A percentile compares a stretch with the other conserved stretches of the same genome.
phyloP scores from a whole-genome alignment of 1,140 invertebrate genomes.

The Rhizoglyphus robini region DNA sequence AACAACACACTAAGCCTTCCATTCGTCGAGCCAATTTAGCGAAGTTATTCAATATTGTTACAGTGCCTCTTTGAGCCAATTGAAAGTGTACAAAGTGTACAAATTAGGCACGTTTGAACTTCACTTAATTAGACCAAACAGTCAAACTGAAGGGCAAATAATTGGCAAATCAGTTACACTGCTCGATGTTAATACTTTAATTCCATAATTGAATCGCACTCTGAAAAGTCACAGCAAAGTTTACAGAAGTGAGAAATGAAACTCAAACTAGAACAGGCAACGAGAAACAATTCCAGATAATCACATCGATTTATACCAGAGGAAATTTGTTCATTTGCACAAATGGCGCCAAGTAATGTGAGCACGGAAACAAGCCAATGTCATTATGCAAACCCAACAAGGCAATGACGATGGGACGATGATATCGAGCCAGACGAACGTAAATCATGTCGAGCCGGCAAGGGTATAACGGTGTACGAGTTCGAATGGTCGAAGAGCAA shows the following conservation, averaged over 20 bases:
- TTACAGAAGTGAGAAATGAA: background rate
- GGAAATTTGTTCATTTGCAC: background rate
- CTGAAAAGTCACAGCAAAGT: background rate
- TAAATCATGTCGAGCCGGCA: background rate
- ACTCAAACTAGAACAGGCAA: background rate
- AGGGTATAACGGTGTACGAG: background rate
- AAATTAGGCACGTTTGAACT: background rate
- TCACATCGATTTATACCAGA: constrained; percentile 6
- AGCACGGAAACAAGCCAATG: background rate
- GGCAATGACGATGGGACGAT: background rate
- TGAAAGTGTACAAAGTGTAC: background rate
- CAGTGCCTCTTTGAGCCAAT: background rate
- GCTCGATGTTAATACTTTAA: constrained; percentile 5
- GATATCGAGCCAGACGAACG: background rate
- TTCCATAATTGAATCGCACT: constrained; percentile 13
- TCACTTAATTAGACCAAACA: background rate
- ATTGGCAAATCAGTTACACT: background rate
- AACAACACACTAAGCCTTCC: too few species aligned
- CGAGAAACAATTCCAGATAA: background rate
- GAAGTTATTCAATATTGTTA: too few species aligned
- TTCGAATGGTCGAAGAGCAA: background rate
- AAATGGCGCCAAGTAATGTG: background rate
- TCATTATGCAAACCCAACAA: constrained; percentile 8
- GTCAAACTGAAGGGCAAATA: background rate
- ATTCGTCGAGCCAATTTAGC: too few species aligned